Percentiles rank a stretch among this genome's conserved stretches.
Evolutionary conservation across 2,113 vertebrate species (phyloP).

Genomic region (Muntiacus reevesi): DNA sequence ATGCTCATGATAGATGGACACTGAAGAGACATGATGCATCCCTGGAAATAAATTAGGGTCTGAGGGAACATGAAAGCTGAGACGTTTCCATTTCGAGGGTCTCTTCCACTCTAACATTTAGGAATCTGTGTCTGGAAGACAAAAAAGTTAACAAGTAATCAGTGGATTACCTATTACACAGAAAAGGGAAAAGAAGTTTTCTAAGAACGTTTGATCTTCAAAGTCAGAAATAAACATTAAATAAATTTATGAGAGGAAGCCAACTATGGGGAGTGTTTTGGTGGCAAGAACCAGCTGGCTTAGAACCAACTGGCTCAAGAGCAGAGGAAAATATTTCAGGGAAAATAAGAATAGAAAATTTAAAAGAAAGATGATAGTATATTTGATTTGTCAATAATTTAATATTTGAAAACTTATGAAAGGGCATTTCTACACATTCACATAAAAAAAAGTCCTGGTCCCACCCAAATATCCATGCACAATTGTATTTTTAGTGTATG

Average conservation of each 20-base stretch:
- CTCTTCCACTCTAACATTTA: background rate
- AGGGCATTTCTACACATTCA: background rate
- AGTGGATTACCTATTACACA: background rate
- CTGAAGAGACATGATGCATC: background rate
- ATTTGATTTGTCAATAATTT: slow-evolving; percentile 16
- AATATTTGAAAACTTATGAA: background rate
- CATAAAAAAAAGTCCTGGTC: background rate
- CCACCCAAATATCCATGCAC: background rate
- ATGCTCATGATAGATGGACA: background rate
- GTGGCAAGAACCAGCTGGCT: background rate
- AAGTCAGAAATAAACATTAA: slow-evolving; percentile 29
- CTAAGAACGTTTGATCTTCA: slow-evolving; percentile 48
- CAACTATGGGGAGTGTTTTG: background rate
- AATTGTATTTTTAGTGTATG: background rate
- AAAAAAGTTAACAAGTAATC: background rate
- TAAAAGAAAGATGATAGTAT: background rate
- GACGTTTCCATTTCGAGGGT: background rate
- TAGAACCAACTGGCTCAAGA: background rate
- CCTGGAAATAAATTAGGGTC: background rate
- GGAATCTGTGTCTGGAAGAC: background rate
- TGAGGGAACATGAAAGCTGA: background rate
- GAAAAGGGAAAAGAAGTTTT: background rate
- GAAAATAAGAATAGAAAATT: background rate
- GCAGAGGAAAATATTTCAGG: background rate
- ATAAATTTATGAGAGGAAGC: slow-evolving; percentile 11